These are phyloP conservation scores for Zygothrica quintamaculata DNA, from an alignment of 2,888 invertebrate genomes.

Conservation along the genomic window DNA sequence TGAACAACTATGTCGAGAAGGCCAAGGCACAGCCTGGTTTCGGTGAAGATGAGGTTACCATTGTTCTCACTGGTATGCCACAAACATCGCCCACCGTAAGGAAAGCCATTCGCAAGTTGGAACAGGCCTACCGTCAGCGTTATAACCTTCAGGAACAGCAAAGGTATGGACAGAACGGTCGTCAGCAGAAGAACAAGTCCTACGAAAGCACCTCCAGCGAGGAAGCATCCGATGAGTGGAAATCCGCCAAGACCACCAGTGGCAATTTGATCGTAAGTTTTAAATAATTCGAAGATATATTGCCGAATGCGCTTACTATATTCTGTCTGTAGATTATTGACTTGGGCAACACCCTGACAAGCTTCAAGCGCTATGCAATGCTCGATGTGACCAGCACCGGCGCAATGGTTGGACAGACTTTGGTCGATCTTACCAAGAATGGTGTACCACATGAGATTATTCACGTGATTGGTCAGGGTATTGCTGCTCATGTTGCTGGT, in stretches of 20 bases:
- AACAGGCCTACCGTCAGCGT: constrained; percentile 76
- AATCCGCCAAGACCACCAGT: constrained; percentile 46
- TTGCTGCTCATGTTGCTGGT: constrained; percentile 83
- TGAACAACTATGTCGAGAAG: constrained; percentile 71
- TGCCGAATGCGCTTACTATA: too few species aligned
- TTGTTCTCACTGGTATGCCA: constrained; percentile 81
- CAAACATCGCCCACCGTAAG: constrained; percentile 60
- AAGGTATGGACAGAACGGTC: constrained; percentile 55
- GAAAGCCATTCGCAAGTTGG: constrained; percentile 74
- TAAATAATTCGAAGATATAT: background rate
- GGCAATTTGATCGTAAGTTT: constrained; percentile 81
- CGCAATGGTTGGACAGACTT: constrained; percentile 67
- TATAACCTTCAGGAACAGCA: constrained; percentile 69
- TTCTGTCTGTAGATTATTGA: constrained; percentile 76
- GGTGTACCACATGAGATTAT: constrained; percentile 75
- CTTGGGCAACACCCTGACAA: constrained; percentile 70
- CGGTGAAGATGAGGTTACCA: constrained; percentile 79
- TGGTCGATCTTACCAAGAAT: constrained; percentile 68
- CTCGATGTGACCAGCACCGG: constrained; percentile 75
- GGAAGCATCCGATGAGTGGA: constrained; percentile 61
- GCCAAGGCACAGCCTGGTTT: constrained; percentile 57
- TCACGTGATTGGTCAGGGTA: constrained; percentile 80
- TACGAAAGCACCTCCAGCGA: constrained; percentile 61
- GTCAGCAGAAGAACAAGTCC: constrained; percentile 39
- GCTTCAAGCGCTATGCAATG: constrained; percentile 69